Percentiles rank a stretch among this genome's conserved stretches.
phyloP scores from a whole-genome alignment of 1,140 invertebrate genomes.

The Bemisia tabaci region DNA sequence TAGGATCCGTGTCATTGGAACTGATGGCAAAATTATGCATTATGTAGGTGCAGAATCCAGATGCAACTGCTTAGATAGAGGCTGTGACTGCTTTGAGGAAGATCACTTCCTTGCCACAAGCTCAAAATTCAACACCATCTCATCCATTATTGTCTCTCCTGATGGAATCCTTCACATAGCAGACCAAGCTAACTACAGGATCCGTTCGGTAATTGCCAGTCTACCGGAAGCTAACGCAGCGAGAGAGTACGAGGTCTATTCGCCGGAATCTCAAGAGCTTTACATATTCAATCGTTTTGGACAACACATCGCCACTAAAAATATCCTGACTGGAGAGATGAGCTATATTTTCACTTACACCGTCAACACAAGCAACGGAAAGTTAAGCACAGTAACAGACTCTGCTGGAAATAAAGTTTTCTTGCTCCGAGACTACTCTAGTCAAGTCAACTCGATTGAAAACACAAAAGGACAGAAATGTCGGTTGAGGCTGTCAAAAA shows the following conservation, averaged over 20 bases:
- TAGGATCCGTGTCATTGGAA: conserved; percentile 70
- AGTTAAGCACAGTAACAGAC: conserved; percentile 81
- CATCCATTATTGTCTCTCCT: conserved; percentile 81
- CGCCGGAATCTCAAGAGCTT: conserved; percentile 87
- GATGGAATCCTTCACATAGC: conserved; percentile 89
- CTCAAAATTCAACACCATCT: conserved; percentile 88
- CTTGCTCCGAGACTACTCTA: conserved; percentile 73
- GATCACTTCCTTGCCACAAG: conserved; percentile 82
- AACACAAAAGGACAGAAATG: conserved; percentile 90
- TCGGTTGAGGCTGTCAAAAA: conserved; percentile 69
- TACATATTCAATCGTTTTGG: conserved; percentile 94
- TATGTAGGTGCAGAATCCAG: conserved; percentile 91
- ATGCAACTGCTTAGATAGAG: conserved; percentile 81
- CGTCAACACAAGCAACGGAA: conserved; percentile 91
- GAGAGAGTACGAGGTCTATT: conserved; percentile 86
- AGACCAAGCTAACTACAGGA: conserved; percentile 78
- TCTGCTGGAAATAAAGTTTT: conserved; percentile 87
- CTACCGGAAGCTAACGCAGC: conserved; percentile 71
- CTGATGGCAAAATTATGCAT: conserved; percentile 79
- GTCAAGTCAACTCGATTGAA: conserved; percentile 82
- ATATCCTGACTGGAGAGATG: conserved; percentile 82
- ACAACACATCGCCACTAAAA: conserved; percentile 81
- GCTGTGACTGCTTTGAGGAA: conserved; percentile 82
- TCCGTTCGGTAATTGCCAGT: conserved; percentile 81
- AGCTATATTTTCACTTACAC: conserved; percentile 90